Conservation (phyloP, 2,888 invertebrate species). For the Agrotis clavis region DNA sequence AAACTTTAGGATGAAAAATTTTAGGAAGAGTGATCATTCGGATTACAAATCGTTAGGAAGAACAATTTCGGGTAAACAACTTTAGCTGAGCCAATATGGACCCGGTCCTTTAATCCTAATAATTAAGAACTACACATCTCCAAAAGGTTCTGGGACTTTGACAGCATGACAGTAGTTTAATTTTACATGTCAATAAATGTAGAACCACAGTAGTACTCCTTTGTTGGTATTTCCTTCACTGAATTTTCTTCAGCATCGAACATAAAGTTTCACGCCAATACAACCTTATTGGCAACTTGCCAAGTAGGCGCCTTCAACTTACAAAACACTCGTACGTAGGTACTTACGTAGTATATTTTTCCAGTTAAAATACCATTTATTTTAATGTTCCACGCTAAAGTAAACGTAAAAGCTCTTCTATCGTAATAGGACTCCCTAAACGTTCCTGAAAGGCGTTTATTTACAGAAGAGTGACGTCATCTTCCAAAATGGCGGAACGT, state of each 20-base stretch:
- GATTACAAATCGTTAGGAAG: too few species aligned
- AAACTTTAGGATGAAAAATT: too few species aligned
- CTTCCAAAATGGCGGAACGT: conserved; percentile 40
- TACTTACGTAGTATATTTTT: not conserved
- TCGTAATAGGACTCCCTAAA: conserved; percentile 16
- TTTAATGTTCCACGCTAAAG: conserved; percentile 4
- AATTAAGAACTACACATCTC: not conserved
- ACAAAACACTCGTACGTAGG: conserved; percentile 10
- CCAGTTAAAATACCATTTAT: conserved; percentile 9
- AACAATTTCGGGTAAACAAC: too few species aligned
- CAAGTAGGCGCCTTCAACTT: conserved; percentile 1
- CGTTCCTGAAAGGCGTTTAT: conserved; percentile 37
- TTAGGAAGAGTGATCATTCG: too few species aligned
- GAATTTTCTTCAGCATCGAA: conserved; percentile 11
- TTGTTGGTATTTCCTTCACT: not conserved
- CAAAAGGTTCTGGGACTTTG: not conserved
- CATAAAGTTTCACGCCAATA: not conserved
- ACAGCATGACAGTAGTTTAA: not conserved
- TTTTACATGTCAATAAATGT: too few species aligned
- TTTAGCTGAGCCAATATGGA: too few species aligned
- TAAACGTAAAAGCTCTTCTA: conserved; percentile 20
- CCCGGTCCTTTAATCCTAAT: not conserved
- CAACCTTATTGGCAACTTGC: conserved; percentile 24
- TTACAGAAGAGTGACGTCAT: conserved; percentile 53
- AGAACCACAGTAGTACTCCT: too few species aligned